phyloP scores from a whole-genome alignment of 2,797 vertebrate species.

The Gouania willdenowi region DNA sequence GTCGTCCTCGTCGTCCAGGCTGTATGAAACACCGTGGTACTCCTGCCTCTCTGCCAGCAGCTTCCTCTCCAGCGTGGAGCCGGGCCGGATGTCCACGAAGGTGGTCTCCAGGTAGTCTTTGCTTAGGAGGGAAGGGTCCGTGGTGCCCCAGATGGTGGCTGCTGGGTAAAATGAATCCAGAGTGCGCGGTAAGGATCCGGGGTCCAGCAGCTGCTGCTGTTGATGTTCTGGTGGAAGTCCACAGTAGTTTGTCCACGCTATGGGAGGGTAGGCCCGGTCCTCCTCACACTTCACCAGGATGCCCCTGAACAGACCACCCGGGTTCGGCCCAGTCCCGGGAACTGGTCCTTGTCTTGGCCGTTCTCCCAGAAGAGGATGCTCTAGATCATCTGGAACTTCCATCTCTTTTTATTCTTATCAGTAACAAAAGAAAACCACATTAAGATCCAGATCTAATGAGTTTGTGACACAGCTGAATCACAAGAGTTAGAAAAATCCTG shows the following conservation, averaged over 20 bases:
- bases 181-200: constrained; percentile 72
- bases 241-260: constrained; percentile 65
- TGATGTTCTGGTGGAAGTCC: constrained; percentile 62
- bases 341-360: constrained; percentile 6
- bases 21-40: constrained; percentile 77
- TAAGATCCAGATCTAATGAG: too few species aligned
- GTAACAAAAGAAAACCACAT: constrained; percentile 33
- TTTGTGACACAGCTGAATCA: too few species aligned
- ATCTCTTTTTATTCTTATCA: constrained; percentile 51
- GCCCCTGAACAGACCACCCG: constrained; percentile 55
- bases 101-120: constrained; percentile 84
- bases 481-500: too few species aligned
- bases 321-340: constrained; percentile 21
- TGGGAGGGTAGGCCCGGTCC: constrained; percentile 64
- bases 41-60: constrained; percentile 75
- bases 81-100: constrained; percentile 76
- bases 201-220: constrained; percentile 79
- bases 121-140: constrained; percentile 69
- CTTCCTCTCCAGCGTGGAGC: constrained; percentile 72
- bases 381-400: constrained; percentile 80
- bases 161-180: constrained; percentile 71
- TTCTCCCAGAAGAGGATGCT: constrained; percentile 80
- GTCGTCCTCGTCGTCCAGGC: constrained; percentile 80
- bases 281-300: constrained; percentile 74
- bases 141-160: constrained; percentile 67